Evolutionary conservation across 2,888 invertebrate species (phyloP).

Genomic region (Agrotis clavis): DNA sequence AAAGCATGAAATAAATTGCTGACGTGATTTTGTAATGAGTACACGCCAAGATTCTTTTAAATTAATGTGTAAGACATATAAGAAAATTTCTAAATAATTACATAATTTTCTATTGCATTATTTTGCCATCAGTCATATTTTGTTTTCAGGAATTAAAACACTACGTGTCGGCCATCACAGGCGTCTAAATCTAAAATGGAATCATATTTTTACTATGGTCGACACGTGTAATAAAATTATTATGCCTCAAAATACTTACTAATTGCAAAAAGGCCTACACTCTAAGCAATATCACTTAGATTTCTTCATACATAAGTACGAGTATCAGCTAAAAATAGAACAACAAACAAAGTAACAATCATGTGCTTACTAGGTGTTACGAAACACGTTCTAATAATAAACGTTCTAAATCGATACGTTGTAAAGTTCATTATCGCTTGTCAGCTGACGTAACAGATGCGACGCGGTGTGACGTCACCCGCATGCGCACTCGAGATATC

Average conservation of each 20-base stretch:
- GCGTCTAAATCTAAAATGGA: neutral
- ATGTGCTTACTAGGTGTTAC: constrained; percentile 24
- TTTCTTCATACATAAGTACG: neutral
- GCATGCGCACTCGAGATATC: constrained; percentile 59
- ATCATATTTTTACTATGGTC: neutral
- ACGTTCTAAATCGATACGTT: constrained; percentile 9
- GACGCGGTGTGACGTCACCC: constrained; percentile 68
- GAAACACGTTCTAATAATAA: constrained; percentile 50
- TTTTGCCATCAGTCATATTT: neutral
- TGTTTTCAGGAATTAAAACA: neutral
- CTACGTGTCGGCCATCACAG: too few relatives aligned
- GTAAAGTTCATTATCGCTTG: constrained; percentile 59
- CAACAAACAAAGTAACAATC: constrained; percentile 10
- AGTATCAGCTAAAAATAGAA: constrained; percentile 42
- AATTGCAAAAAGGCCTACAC: neutral
- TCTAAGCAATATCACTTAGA: neutral
- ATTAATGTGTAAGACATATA: too few relatives aligned
- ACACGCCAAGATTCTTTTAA: too few relatives aligned
- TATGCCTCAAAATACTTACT: too few relatives aligned
- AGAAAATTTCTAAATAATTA: too few relatives aligned
- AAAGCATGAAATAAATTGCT: too few relatives aligned
- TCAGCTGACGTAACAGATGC: constrained; percentile 60
- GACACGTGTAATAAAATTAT: neutral
- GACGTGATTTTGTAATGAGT: too few relatives aligned
- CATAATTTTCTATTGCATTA: neutral